Percentiles rank a stretch among this genome's conserved stretches.
Evolutionary conservation across 1,140 invertebrate genomes (phyloP).

Genomic region (Elysia chlorotica): DNA sequence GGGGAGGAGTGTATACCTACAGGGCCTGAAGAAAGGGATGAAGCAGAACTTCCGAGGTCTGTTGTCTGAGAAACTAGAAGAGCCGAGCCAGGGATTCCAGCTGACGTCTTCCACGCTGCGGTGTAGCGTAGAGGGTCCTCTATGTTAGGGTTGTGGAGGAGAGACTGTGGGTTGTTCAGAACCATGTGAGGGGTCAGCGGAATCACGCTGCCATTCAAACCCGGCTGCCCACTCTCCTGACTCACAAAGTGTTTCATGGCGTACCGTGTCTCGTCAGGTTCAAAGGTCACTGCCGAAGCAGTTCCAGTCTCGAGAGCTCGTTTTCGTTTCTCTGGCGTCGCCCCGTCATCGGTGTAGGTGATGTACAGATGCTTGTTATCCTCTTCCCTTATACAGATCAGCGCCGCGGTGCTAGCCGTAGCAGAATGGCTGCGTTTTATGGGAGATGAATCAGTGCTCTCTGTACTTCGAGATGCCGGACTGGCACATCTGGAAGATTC

Average conservation of each 20-base stretch:
- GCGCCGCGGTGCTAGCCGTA: background rate
- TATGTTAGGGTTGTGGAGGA: background rate
- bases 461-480: background rate
- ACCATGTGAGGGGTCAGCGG: background rate
- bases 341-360: background rate
- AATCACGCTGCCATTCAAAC: background rate
- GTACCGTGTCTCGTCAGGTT: constrained; percentile 16
- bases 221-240: background rate
- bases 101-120: too few relatives aligned
- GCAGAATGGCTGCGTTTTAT: background rate
- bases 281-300: background rate
- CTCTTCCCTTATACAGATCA: constrained; percentile 27
- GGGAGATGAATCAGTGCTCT: background rate
- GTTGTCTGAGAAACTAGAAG: too few relatives aligned
- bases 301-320: background rate
- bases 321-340: background rate
- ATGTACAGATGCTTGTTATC: constrained; percentile 28
- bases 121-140: constrained; percentile 1
- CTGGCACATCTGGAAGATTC: background rate
- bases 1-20: too few relatives aligned
- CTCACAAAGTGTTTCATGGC: constrained; percentile 18
- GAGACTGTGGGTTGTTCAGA: background rate
- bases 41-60: too few relatives aligned
- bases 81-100: too few relatives aligned
- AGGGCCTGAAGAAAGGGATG: too few relatives aligned